Conservation (phyloP, 2,113 vertebrate genomes). For the Prionailurus bengalensis region DNA sequence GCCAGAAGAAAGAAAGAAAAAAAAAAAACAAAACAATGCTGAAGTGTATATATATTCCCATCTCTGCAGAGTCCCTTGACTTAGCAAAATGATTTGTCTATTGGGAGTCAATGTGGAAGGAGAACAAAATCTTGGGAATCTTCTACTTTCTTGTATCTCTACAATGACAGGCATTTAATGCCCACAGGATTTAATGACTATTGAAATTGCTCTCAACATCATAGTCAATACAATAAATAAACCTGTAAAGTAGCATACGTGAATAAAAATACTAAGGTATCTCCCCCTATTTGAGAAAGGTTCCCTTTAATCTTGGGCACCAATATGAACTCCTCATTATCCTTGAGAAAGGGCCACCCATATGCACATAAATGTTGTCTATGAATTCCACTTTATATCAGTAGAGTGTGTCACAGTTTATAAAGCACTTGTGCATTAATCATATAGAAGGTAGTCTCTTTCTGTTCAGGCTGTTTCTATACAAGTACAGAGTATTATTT, state of each 20-base stretch:
- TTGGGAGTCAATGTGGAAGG: background rate
- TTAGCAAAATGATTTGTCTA: background rate
- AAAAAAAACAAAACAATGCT: background rate
- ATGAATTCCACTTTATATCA: background rate
- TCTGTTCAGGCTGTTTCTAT: constrained; percentile 8
- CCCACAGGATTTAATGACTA: background rate
- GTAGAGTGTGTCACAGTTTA: background rate
- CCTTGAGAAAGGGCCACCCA: background rate
- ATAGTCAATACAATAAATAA: background rate
- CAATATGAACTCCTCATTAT: background rate
- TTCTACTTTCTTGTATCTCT: background rate
- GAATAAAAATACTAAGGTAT: background rate
- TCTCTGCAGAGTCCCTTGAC: background rate
- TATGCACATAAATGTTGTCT: background rate
- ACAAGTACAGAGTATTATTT: constrained; percentile 63
- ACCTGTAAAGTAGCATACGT: background rate
- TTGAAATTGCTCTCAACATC: background rate
- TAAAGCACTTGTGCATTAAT: constrained; percentile 42
- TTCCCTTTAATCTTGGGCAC: background rate
- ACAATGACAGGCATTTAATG: background rate
- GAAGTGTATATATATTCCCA: background rate
- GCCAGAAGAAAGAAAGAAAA: background rate
- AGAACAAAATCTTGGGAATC: background rate
- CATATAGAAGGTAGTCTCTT: constrained; percentile 16
- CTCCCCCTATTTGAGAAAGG: background rate